A percentile compares a stretch with the other conserved stretches of the same genome.
Evolutionary conservation across 2,888 invertebrate genomes (phyloP).

Genomic region (Drosophila atripex): DNA sequence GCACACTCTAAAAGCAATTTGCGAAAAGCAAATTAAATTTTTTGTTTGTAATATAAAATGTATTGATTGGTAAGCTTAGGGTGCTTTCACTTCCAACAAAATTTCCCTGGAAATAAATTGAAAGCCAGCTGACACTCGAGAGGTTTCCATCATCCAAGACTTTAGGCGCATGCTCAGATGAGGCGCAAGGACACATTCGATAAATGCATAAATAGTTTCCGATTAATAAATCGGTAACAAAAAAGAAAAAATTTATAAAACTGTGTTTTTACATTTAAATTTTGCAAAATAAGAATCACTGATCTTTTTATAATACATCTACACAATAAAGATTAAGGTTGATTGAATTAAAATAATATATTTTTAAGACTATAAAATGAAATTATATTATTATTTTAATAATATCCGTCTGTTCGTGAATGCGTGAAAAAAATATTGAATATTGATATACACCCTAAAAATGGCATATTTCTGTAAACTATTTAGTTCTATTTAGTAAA

Average conservation of each 20-base stretch:
- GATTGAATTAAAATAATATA: too few species aligned
- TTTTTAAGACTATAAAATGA: too few species aligned
- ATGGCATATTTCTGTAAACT: too few species aligned
- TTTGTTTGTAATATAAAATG: slow-evolving; percentile 4
- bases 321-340: too few species aligned
- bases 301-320: too few species aligned
- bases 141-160: slow-evolving; percentile 21
- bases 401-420: too few species aligned
- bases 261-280: too few species aligned
- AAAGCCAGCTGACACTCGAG: slow-evolving; percentile 22
- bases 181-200: slow-evolving; percentile 2
- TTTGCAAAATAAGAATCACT: too few species aligned
- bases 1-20: background rate
- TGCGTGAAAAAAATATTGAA: too few species aligned
- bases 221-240: background rate
- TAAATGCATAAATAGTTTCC: background rate
- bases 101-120: slow-evolving; percentile 46
- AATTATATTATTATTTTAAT: too few species aligned
- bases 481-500: too few species aligned
- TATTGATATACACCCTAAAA: too few species aligned
- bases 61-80: slow-evolving; percentile 63
- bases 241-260: background rate
- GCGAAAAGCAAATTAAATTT: background rate
- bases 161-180: slow-evolving; percentile 22
- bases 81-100: slow-evolving; percentile 35